Base-by-base conservation (phyloP, 2,888 invertebrate species). In the Eueremaeus valkanovi region DNA sequence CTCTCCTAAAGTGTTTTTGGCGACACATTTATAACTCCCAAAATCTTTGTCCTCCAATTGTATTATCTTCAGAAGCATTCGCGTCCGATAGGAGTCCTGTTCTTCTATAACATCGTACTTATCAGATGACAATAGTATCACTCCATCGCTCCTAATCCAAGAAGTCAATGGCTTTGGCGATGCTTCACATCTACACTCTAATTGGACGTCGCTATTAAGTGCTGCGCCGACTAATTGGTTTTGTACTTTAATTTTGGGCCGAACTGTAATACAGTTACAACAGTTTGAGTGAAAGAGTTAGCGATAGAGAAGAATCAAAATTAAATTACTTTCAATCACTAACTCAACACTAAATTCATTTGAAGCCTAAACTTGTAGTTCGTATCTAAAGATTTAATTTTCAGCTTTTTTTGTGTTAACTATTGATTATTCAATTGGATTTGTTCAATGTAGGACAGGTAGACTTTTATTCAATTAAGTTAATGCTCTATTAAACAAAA, bases 201-300 rank as follows among this genome's bases (percentile, higher is more conserved):
- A 58, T 1, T 73, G 76, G 21, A 79, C 80, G 61, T 79, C 77
- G 24, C 78, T 78, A 0, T 78, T 79, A 1, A 78, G 74, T 8
- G 77, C 73, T 5, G 79, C 79, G 6, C 80, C 80, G 3, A 80
- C 78, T 24, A 79, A 74, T 70, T 79, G 79, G 61, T 79, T 79
- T n/a, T 77, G 78, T 29, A 79, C 80, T 63, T 78, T 68, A 29
- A 80, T 80, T 66, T 80, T 80, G 6, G 80, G 80, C 31, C 78
- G 77, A 77, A 80, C 80, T 80, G 31, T 27, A 75, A n/a, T n/a
- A n/a, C n/a, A n/a, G n/a, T 68, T 24, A 24, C 29, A 36, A 36
- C n/a, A n/a, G n/a, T n/a, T n/a, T n/a, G n/a, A n/a, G n/a, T n/a
- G n/a, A n/a, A n/a, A n/a, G n/a, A n/a, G n/a, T n/a, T n/a, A n/a